Conservation (phyloP, 2,888 invertebrate species). For the Caenorhabditis imperialis region DNA sequence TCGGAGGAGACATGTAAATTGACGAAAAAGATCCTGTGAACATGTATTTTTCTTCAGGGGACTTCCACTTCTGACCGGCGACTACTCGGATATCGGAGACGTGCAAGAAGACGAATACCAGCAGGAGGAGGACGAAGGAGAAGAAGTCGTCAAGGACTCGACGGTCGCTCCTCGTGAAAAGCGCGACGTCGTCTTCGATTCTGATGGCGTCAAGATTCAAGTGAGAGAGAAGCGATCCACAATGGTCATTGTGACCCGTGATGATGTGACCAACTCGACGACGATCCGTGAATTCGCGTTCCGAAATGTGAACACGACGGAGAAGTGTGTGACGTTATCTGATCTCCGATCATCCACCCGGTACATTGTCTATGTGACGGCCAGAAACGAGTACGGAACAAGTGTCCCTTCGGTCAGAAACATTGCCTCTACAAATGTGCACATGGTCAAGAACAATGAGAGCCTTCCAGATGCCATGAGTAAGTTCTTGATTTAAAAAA, state of each 20-base stretch:
- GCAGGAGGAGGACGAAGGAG: conserved; percentile 53
- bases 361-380: conserved; percentile 88
- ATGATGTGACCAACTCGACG: conserved; percentile 64
- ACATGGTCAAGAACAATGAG: conserved; percentile 53
- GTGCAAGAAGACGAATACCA: conserved; percentile 60
- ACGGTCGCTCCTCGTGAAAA: conserved; percentile 29
- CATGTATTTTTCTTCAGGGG: conserved; percentile 43
- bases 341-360: conserved; percentile 84
- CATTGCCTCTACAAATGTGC: conserved; percentile 66
- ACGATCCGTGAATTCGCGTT: conserved; percentile 66
- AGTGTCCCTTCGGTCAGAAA: conserved; percentile 64
- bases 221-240: conserved; percentile 40
- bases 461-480: conserved; percentile 58
- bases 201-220: conserved; percentile 5
- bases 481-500: conserved; percentile 14
- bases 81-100: conserved; percentile 63
- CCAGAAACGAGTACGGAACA: conserved; percentile 85
- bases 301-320: conserved; percentile 82
- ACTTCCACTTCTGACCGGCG: conserved; percentile 62
- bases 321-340: conserved; percentile 82
- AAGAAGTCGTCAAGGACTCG: conserved; percentile 43
- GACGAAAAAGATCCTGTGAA: not conserved
- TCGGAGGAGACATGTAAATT: conserved; percentile 61
- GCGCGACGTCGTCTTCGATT: conserved; percentile 21
- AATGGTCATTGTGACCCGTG: conserved; percentile 66